Evolutionary conservation across 2,113 vertebrate genomes (phyloP).

Genomic region (Nettapus auritus): DNA sequence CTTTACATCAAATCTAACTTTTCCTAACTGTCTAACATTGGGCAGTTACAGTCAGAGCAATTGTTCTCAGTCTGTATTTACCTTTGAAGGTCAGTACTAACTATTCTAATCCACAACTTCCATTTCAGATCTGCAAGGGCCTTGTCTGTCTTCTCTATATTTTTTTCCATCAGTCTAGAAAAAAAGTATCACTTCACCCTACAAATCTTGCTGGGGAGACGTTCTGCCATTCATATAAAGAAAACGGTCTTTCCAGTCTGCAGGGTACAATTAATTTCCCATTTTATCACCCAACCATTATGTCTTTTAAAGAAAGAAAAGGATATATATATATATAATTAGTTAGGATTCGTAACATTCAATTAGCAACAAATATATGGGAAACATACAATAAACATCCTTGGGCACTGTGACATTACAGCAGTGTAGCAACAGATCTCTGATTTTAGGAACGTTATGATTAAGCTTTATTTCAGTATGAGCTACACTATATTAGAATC

Average conservation of each 20-base stretch:
- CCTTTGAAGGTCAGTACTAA: not conserved
- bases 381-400: not conserved
- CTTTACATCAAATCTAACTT: not conserved
- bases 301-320: not conserved
- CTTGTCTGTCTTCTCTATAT: not conserved
- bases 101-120: not conserved
- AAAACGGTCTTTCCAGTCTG: not conserved
- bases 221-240: not conserved
- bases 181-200: not conserved
- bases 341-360: not conserved
- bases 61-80: not conserved
- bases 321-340: too few species aligned
- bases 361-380: not conserved
- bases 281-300: not conserved
- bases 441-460: not conserved
- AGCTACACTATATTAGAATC: not conserved
- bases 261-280: not conserved
- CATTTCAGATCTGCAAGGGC: not conserved
- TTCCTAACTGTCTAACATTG: not conserved
- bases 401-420: not conserved
- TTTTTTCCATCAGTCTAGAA: not conserved
- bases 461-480: not conserved
- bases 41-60: not conserved
- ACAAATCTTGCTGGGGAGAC: not conserved
- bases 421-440: not conserved